Evolutionary conservation across 2,888 invertebrate species (phyloP).

Genomic region (Lysandra bellargus): DNA sequence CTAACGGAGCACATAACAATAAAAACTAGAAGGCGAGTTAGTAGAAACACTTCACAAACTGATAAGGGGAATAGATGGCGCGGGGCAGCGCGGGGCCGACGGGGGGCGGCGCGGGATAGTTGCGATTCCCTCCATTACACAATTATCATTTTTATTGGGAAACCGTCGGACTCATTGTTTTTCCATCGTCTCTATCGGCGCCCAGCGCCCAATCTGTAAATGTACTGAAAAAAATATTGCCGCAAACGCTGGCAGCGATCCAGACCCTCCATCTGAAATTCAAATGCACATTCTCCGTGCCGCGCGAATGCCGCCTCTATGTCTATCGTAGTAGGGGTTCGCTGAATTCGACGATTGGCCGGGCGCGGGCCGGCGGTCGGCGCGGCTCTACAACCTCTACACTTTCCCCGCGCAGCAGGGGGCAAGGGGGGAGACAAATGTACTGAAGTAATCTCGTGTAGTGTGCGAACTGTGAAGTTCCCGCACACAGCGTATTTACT

Average conservation of each 20-base stretch:
- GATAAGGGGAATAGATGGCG: not conserved
- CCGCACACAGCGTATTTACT: slow-evolving; percentile 29
- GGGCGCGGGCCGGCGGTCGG: slow-evolving; percentile 16
- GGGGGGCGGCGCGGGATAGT: not conserved
- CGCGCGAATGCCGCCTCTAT: slow-evolving; percentile 21
- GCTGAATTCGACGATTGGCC: slow-evolving; percentile 16
- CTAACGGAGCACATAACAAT: not conserved
- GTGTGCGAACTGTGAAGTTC: slow-evolving; percentile 34
- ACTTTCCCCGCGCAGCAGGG: not conserved
- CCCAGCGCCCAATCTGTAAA: slow-evolving; percentile 51
- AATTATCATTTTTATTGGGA: slow-evolving; percentile 35
- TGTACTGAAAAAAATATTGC: slow-evolving; percentile 66
- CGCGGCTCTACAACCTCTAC: slow-evolving; percentile 5
- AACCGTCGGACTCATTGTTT: slow-evolving; percentile 16
- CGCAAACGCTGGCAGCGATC: slow-evolving; percentile 57
- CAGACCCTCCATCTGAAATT: slow-evolving; percentile 55
- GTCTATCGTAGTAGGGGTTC: not conserved
- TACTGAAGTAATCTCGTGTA: not conserved
- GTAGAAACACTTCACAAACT: slow-evolving; percentile 14
- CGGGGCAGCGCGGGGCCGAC: not conserved
- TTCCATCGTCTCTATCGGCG: slow-evolving; percentile 28
- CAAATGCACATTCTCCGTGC: slow-evolving; percentile 51
- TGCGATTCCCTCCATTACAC: slow-evolving; percentile 17
- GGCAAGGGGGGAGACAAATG: not conserved
- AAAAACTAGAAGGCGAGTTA: not conserved